Evolutionary conservation across 30 jellyfish, hydroid and myxozoan genomes (phyloP).

Genomic region (Haliclystus octoradiatus): DNA sequence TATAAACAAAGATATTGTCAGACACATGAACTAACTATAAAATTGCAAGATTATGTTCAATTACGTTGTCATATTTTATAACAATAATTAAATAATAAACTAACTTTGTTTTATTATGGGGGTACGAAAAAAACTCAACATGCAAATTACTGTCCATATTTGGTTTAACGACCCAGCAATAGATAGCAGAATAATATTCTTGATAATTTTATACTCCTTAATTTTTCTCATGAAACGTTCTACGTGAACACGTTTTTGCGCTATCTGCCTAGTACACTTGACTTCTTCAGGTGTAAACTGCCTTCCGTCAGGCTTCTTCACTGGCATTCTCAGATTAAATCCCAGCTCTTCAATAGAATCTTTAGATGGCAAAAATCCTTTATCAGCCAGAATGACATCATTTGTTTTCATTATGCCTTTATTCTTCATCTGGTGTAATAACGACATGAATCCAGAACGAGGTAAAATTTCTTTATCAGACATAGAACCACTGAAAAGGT

Average conservation of each 20-base stretch:
- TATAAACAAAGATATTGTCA: background rate
- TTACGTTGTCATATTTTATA: too few relatives aligned
- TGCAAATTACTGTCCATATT: background rate
- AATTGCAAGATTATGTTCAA: too few relatives aligned
- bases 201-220: background rate
- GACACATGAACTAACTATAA: too few relatives aligned
- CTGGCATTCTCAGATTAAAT: background rate
- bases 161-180: background rate
- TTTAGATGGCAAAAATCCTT: background rate
- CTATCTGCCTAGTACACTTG: background rate
- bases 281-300: background rate
- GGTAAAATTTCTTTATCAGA: background rate
- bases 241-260: background rate
- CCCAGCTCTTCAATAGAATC: background rate
- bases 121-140: background rate
- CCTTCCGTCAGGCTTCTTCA: background rate
- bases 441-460: background rate
- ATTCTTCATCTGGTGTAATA: background rate
- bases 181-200: background rate
- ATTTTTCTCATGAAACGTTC: background rate
- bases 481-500: background rate
- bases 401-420: background rate
- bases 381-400: background rate
- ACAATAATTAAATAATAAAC: too few relatives aligned
- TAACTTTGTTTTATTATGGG: background rate